Conservation (phyloP, 2,113 vertebrate genomes). For the Chaenogobius annularis region DNA sequence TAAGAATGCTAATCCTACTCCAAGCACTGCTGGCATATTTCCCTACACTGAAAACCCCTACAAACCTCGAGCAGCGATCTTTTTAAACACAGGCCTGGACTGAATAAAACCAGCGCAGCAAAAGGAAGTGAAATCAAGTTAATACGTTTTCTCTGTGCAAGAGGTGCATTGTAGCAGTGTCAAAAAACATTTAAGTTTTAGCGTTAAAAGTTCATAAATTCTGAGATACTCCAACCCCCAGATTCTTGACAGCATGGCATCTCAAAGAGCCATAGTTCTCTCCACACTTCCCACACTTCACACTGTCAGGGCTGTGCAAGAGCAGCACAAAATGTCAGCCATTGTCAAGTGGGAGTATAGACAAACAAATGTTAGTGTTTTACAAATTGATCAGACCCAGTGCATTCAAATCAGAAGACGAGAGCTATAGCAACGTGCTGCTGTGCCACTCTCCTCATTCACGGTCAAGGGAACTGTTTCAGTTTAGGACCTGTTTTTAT, state of each 20-base stretch:
- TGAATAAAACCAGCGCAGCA: slow-evolving; percentile 46
- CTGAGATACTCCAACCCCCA: slow-evolving; percentile 44
- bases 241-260: slow-evolving; percentile 44
- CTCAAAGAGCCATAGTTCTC: slow-evolving; percentile 53
- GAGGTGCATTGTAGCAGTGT: slow-evolving; percentile 26
- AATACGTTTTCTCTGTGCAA: slow-evolving; percentile 37
- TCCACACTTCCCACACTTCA: slow-evolving; percentile 65
- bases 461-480: slow-evolving; percentile 8
- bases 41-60: slow-evolving; percentile 47
- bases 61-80: slow-evolving; percentile 17
- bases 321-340: slow-evolving; percentile 58
- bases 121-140: slow-evolving; percentile 33
- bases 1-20: slow-evolving; percentile 67
- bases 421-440: slow-evolving; percentile 26
- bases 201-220: slow-evolving; percentile 41
- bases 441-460: slow-evolving; percentile 20
- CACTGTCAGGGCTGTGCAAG: slow-evolving; percentile 48
- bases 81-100: slow-evolving; percentile 42
- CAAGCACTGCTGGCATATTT: slow-evolving; percentile 55
- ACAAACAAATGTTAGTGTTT: slow-evolving; percentile 63
- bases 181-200: slow-evolving; percentile 28
- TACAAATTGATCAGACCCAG: slow-evolving; percentile 49
- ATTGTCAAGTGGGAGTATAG: slow-evolving; percentile 64
- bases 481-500: slow-evolving; percentile 8
- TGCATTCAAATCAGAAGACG: slow-evolving; percentile 30